Base-by-base conservation (phyloP, 2,113 vertebrate genomes). In the Sisor rabdophorus region DNA sequence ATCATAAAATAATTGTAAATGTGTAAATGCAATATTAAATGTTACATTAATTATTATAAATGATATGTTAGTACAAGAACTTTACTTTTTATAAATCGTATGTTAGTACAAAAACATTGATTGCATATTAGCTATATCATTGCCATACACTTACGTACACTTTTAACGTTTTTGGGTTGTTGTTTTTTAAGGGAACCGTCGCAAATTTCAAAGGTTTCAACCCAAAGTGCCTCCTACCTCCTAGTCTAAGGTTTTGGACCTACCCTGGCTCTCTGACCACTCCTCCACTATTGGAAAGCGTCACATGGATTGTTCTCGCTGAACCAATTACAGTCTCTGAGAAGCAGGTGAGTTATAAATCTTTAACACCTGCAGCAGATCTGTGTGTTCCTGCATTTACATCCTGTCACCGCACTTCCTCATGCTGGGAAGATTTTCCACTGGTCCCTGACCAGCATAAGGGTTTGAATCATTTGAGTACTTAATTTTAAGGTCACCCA, bases 231-330 rank as follows among this genome's bases (percentile, higher is more conserved):
- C 93, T 98, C 48, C 91, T 99, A 83, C 97, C 97, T n/a, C 85
- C 88, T 77, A 93, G 84, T 85, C 88, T 94, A 69, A 93, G 94
- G 83, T 98, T 93, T 78, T 99, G 97, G 97, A 98, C 95, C 0
- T 98, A 99, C 82, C 93, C 90, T 0, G 97, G 97, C 24, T 99
- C 97, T 12, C 84, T 98, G 86, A 99, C 97, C 44, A 99, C 97
- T 0, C 97, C 97, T 2, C 97, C 97, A 0, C 91, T 99, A 24
- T 88, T 91, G 0, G 96, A 99, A 87, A 99, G 95, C 0, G 97
- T 98, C 60, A 96, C 85, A 4, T 99, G 97, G 97, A 92, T 98
- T 12, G 87, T 99, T 61, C 89, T 99, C 67, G 94, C 94, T 78
- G 94, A 98, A 40, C 91, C 95, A 8, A 94, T 98, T 79, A 76